These are phyloP conservation scores for Cariama cristata DNA, from an alignment of 2,113 vertebrate genomes.

Conservation along the genomic window DNA sequence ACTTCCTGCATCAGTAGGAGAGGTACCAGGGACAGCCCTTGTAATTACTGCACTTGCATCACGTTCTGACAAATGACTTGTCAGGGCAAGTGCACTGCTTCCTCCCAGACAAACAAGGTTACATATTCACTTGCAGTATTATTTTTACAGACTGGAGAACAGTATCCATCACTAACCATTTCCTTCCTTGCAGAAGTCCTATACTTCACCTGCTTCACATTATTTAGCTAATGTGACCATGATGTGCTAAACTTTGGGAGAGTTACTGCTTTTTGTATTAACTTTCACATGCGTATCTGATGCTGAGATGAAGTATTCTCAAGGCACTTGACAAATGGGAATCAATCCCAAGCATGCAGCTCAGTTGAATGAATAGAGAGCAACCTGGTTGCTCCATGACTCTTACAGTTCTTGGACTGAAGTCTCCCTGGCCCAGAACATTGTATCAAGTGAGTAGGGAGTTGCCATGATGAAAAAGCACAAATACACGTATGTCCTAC, in stretches of 20 bases:
- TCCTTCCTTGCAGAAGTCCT: background rate
- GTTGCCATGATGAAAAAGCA: background rate
- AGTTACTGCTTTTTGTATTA: background rate
- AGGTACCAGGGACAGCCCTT: background rate
- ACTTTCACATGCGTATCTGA: background rate
- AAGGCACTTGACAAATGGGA: background rate
- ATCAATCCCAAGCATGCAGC: fast-evolving
- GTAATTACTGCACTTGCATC: background rate
- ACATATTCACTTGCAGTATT: background rate
- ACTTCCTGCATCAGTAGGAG: background rate
- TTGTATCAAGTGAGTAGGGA: background rate
- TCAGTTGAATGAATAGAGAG: background rate
- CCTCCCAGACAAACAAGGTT: background rate
- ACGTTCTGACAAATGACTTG: background rate
- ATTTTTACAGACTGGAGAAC: background rate
- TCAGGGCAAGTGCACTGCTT: background rate
- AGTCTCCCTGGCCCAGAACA: background rate
- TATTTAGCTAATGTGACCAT: background rate
- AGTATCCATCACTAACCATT: background rate
- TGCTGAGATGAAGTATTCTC: background rate
- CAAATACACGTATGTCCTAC: background rate
- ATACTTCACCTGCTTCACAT: background rate
- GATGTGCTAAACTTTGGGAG: background rate
- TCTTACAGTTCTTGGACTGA: background rate
- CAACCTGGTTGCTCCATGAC: background rate